Evolutionary conservation across 2,113 vertebrate genomes (phyloP).

Genomic region (Aptenodytes forsteri): DNA sequence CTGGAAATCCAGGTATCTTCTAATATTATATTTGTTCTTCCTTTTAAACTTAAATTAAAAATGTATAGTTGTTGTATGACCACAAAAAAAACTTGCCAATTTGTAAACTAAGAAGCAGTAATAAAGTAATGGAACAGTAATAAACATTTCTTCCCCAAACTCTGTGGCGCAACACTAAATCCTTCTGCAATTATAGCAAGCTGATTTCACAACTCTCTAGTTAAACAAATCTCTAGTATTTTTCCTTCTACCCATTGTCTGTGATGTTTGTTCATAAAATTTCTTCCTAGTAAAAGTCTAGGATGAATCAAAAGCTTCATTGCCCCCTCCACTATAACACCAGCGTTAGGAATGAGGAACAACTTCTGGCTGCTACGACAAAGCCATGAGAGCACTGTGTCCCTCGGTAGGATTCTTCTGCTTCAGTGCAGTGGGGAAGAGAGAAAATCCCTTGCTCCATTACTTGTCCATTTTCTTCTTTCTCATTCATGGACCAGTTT

Average conservation of each 20-base stretch:
- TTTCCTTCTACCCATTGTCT: not conserved
- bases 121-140: not conserved
- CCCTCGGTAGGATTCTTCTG: not conserved
- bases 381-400: fast-evolving
- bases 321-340: not conserved
- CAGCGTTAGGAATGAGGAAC: conserved; percentile 5
- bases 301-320: not conserved
- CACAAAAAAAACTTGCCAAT: not conserved
- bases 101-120: not conserved
- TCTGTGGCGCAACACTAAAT: not conserved
- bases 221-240: not conserved
- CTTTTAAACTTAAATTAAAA: not conserved
- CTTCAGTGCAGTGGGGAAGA: not conserved
- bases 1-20: not conserved
- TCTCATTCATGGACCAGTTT: not conserved
- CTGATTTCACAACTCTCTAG: not conserved
- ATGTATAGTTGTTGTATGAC: not conserved
- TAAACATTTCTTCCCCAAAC: not conserved
- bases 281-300: not conserved
- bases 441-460: not conserved
- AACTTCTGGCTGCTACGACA: not conserved
- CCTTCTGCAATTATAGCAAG: not conserved
- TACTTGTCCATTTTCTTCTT: not conserved
- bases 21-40: not conserved
- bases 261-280: not conserved